Conservation (phyloP, 2,888 invertebrate species). For the Pseudanteris insignis region DNA sequence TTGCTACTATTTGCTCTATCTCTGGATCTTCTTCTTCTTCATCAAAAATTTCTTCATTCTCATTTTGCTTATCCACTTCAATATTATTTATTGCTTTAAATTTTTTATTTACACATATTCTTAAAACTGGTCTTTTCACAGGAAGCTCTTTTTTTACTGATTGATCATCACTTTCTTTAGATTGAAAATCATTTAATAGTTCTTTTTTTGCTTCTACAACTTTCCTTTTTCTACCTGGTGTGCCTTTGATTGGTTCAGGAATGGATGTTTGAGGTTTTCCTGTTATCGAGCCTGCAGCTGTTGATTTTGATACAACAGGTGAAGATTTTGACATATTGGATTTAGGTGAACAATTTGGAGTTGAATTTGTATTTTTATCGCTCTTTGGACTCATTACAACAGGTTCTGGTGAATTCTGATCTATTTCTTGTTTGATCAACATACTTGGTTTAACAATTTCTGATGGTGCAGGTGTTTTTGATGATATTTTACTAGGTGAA, state of each 20-base stretch:
- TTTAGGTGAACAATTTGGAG: no score
- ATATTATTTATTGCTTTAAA: no score
- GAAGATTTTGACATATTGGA: slow-evolving; percentile 6
- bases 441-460: slow-evolving; percentile 9
- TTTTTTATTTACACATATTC: slow-evolving; percentile 50
- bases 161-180: background rate
- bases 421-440: slow-evolving; percentile 13
- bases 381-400: slow-evolving; percentile 10
- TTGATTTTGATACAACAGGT: slow-evolving; percentile 14
- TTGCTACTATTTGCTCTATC: background rate
- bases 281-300: slow-evolving; percentile 9
- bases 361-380: background rate
- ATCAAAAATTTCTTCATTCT: slow-evolving; percentile 14
- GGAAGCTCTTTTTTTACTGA: background rate
- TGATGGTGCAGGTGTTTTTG: background rate
- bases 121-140: slow-evolving; percentile 42
- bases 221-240: slow-evolving; percentile 13
- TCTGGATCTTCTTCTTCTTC: background rate
- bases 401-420: slow-evolving; percentile 15
- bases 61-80: slow-evolving; percentile 12
- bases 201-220: slow-evolving; percentile 7
- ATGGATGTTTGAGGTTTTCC: background rate
- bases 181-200: background rate
- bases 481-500: background rate
- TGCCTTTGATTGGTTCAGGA: background rate